phyloP scores from a whole-genome alignment of 2,797 vertebrate genomes.

The Scomberomorus guttatus region DNA sequence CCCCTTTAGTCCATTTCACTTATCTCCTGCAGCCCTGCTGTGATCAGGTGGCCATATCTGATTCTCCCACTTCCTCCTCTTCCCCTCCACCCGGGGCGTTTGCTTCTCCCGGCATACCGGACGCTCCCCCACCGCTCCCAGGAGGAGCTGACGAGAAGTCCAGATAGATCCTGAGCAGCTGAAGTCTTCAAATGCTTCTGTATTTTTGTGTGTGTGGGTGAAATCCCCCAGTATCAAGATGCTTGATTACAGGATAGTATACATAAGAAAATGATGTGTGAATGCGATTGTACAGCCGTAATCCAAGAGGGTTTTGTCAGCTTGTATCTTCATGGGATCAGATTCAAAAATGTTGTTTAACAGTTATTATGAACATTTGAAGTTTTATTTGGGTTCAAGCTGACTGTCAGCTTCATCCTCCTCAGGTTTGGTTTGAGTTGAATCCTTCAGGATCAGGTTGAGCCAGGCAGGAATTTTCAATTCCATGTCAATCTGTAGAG shows the following conservation, averaged over 20 bases:
- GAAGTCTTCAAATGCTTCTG: slow-evolving; percentile 25
- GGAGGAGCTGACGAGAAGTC: slow-evolving; percentile 69
- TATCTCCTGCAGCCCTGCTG: slow-evolving; percentile 51
- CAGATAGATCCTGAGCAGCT: slow-evolving; percentile 68
- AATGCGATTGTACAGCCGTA: background rate
- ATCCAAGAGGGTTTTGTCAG: background rate
- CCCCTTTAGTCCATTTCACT: slow-evolving; percentile 32
- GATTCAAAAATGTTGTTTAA: slow-evolving; percentile 2
- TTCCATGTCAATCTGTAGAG: background rate
- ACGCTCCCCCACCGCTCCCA: slow-evolving; percentile 63
- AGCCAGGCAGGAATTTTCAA: slow-evolving; percentile 12
- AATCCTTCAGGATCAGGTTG: slow-evolving; percentile 30
- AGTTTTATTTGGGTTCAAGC: slow-evolving; percentile 2
- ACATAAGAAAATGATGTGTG: background rate
- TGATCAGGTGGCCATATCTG: slow-evolving; percentile 67
- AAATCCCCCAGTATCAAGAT: slow-evolving; percentile 6
- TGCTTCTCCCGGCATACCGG: slow-evolving; percentile 48
- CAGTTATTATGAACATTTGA: slow-evolving; percentile 21
- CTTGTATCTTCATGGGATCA: background rate
- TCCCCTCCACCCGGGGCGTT: slow-evolving; percentile 29
- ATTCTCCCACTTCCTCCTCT: slow-evolving; percentile 61
- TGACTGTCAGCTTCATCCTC: background rate
- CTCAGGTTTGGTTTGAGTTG: slow-evolving; percentile 21
- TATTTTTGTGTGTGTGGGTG: slow-evolving; percentile 1
- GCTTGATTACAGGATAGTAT: slow-evolving; percentile 13